Evolutionary conservation across 2,888 invertebrate species (phyloP).

Genomic region (Dryocosmus kuriphilus): DNA sequence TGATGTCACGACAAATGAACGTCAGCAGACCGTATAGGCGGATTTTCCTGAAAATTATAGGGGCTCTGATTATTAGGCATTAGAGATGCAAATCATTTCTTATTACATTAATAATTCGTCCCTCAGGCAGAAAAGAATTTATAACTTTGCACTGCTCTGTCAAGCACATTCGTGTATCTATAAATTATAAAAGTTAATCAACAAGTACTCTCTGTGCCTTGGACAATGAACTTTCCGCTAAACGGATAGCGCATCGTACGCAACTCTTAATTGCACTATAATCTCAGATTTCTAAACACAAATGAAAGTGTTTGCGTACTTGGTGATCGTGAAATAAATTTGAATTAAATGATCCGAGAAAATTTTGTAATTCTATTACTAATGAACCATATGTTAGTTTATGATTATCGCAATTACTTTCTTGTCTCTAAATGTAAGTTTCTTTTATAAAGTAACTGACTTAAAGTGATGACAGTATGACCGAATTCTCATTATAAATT

Average conservation of each 20-base stretch:
- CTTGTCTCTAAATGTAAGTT: neutral
- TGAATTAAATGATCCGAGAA: neutral
- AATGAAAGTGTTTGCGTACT: slow-evolving; percentile 33
- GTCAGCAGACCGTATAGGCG: slow-evolving; percentile 39
- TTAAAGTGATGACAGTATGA: neutral
- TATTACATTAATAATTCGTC: neutral
- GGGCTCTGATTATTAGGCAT: slow-evolving; percentile 6
- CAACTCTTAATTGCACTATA: slow-evolving; percentile 35
- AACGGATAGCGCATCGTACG: slow-evolving; percentile 12
- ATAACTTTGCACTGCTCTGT: neutral
- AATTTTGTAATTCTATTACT: neutral
- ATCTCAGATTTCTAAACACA: slow-evolving; percentile 35
- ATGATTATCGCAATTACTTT: neutral
- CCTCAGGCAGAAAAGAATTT: slow-evolving; percentile 9
- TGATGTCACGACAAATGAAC: slow-evolving; percentile 55
- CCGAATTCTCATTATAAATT: too few relatives aligned
- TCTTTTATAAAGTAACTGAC: neutral
- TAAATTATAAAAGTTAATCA: slow-evolving; percentile 19
- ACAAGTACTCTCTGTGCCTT: slow-evolving; percentile 8
- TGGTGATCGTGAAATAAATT: slow-evolving; percentile 6
- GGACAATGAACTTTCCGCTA: slow-evolving; percentile 36
- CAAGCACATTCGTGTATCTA: neutral
- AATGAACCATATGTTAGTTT: neutral
- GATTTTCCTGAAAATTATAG: slow-evolving; percentile 45
- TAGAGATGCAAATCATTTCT: neutral